Conservation (phyloP, 2,888 invertebrate genomes). For the Peribatodes rhomboidaria region DNA sequence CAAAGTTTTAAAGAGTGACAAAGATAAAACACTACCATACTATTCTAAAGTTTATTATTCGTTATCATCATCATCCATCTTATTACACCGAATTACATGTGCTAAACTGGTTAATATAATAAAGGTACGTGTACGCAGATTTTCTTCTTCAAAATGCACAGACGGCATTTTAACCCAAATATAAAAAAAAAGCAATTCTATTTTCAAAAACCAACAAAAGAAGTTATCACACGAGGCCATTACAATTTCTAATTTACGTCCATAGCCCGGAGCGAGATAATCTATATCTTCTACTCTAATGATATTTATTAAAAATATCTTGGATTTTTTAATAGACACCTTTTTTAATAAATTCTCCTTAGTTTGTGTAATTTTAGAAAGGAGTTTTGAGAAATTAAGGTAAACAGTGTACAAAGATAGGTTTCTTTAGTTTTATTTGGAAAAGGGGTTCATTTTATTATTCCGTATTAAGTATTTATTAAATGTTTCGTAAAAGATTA, state of each 20-base stretch:
- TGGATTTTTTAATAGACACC: conserved; percentile 11
- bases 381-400: conserved; percentile 20
- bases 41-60: too few relatives aligned
- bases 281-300: conserved; percentile 35
- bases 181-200: conserved; percentile 1
- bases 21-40: neutral
- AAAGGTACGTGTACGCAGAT: too few relatives aligned
- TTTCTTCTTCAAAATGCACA: too few relatives aligned
- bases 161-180: neutral
- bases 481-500: neutral
- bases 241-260: conserved; percentile 52
- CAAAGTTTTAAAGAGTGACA: neutral
- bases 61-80: too few relatives aligned
- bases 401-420: conserved; percentile 6
- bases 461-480: neutral
- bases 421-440: conserved; percentile 47
- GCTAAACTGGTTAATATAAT: too few relatives aligned
- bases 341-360: conserved; percentile 16
- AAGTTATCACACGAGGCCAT: conserved; percentile 9
- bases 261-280: conserved; percentile 47
- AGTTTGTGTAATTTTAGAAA: conserved; percentile 27
- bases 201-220: conserved; percentile 29
- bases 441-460: neutral
- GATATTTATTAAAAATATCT: conserved; percentile 21
- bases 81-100: too few relatives aligned